Conservation (phyloP, 1,140 invertebrate genomes). For the Stegodyphus mimosarum region DNA sequence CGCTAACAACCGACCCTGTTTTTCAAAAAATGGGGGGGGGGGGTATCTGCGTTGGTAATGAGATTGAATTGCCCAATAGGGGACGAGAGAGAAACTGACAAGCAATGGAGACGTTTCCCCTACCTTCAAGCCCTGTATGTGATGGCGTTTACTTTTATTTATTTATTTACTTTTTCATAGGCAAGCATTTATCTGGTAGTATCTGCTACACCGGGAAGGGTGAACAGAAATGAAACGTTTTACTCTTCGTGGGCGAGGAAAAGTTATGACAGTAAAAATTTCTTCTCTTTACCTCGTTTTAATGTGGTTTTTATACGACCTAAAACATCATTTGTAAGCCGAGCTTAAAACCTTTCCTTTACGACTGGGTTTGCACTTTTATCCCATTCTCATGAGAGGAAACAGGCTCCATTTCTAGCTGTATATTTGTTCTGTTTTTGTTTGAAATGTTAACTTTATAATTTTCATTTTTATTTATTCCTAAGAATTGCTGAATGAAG, state of each 20-base stretch:
- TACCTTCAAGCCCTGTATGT: constrained; percentile 11
- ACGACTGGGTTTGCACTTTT: too few species aligned
- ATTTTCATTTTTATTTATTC: too few species aligned
- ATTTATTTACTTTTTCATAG: neutral
- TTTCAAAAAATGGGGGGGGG: constrained; percentile 1
- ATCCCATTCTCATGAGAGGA: too few species aligned
- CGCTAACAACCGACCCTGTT: neutral
- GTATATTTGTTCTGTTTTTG: too few species aligned
- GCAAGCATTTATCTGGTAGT: constrained; percentile 34
- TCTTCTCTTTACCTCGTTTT: neutral
- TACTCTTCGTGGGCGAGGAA: constrained; percentile 4
- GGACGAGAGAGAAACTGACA: constrained; percentile 45
- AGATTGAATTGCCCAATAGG: constrained; percentile 59
- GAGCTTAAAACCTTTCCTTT: too few species aligned
- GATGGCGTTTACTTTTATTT: constrained; percentile 17
- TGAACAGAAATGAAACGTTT: constrained; percentile 25
- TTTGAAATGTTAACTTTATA: too few species aligned
- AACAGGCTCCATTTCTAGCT: too few species aligned
- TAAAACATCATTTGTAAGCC: too few species aligned
- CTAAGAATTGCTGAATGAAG: too few species aligned
- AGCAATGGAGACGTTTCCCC: constrained; percentile 42
- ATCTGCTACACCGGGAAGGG: constrained; percentile 26
- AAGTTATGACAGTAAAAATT: neutral
- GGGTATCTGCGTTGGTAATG: constrained; percentile 47
- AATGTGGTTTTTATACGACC: too few species aligned